These are phyloP conservation scores for Leptinotarsa peninsularis DNA, from an alignment of 2,888 invertebrate species.

Conservation along the genomic window DNA sequence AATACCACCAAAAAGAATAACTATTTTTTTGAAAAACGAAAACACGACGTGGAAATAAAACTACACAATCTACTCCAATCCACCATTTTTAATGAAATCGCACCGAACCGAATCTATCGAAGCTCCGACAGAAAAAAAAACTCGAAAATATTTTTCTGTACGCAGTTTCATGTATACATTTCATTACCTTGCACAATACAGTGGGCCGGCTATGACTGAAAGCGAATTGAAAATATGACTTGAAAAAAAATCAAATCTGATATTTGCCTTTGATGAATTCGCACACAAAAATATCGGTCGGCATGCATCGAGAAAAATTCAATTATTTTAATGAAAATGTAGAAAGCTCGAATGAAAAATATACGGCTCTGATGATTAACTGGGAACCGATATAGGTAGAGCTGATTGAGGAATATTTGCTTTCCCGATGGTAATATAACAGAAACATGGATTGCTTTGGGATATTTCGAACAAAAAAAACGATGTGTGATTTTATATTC, in stretches of 20 bases:
- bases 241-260: slow-evolving; percentile 40
- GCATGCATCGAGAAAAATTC: slow-evolving; percentile 33
- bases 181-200: slow-evolving; percentile 32
- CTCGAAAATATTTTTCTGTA: slow-evolving; percentile 15
- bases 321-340: slow-evolving; percentile 39
- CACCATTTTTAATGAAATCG: slow-evolving; percentile 4
- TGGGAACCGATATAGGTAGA: slow-evolving; percentile 4
- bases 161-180: slow-evolving; percentile 35
- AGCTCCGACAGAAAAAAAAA: neutral
- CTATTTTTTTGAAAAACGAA: neutral
- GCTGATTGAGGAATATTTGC: slow-evolving; percentile 1
- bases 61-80: neutral
- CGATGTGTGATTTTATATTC: neutral
- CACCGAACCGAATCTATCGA: slow-evolving; percentile 1
- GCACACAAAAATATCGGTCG: slow-evolving; percentile 33
- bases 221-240: slow-evolving; percentile 36
- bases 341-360: slow-evolving; percentile 14
- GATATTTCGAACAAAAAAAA: neutral
- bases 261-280: slow-evolving; percentile 40
- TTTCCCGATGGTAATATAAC: neutral
- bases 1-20: neutral
- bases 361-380: slow-evolving; percentile 8
- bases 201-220: slow-evolving; percentile 20
- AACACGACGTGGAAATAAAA: neutral
- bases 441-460: slow-evolving; percentile 15